Conservation (phyloP, 2,797 vertebrate genomes). For the Takifugu ocellatus region DNA sequence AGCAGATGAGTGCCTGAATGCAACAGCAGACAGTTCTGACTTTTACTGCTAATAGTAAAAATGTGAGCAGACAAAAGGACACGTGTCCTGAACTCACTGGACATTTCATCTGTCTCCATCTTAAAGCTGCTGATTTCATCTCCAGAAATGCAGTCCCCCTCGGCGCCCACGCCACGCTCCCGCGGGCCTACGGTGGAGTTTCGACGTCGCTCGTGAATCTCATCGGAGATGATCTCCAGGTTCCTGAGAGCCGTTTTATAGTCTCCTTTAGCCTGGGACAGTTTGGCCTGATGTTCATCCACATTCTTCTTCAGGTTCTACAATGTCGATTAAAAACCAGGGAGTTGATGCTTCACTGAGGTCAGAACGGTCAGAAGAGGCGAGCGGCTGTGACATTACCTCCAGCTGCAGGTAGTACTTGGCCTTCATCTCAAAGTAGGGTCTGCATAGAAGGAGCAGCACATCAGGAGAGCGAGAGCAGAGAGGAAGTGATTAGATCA, state of each 20-base stretch:
- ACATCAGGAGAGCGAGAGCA: constrained; percentile 25
- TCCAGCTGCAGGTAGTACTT: constrained; percentile 96
- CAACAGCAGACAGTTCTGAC: too few relatives aligned
- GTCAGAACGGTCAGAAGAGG: constrained; percentile 35
- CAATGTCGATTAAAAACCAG: too few relatives aligned
- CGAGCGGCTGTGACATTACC: constrained; percentile 64
- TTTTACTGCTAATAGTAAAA: not conserved
- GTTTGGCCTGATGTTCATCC: constrained; percentile 89
- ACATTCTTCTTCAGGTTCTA: constrained; percentile 91
- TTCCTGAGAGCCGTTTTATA: constrained; percentile 91
- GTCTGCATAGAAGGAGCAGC: constrained; percentile 72
- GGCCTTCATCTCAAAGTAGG: constrained; percentile 96
- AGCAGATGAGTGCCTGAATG: too few relatives aligned
- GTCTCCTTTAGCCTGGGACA: constrained; percentile 86
- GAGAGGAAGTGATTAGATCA: constrained; percentile 37
- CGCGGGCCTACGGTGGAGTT: constrained; percentile 85
- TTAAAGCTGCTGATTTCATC: constrained; percentile 81
- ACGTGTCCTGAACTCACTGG: constrained; percentile 78
- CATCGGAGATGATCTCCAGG: constrained; percentile 94
- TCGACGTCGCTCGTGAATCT: constrained; percentile 90
- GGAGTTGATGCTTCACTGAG: too few relatives aligned
- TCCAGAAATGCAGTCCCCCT: constrained; percentile 74
- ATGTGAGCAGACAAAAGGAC: not conserved
- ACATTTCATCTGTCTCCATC: constrained; percentile 82
- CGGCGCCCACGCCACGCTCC: constrained; percentile 87